Conservation (phyloP, 92 coral and sea anemone genomes). For the Galaxea fascicularis region DNA sequence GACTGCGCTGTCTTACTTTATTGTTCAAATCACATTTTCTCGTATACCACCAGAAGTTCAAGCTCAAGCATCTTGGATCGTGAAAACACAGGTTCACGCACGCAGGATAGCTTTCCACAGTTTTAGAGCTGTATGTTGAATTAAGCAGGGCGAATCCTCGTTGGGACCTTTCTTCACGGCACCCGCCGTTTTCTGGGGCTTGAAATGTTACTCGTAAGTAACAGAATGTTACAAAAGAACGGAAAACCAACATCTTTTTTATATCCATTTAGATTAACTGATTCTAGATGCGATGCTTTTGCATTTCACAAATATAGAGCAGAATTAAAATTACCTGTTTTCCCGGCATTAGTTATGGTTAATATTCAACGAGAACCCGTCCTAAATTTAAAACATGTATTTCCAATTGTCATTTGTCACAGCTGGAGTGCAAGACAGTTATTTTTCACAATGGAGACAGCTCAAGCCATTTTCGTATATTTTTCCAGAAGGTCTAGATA, state of each 20-base stretch:
- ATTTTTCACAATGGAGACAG: too few species aligned
- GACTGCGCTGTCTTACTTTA: conserved; percentile 39
- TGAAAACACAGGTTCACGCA: conserved; percentile 1
- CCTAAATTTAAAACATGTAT: too few species aligned
- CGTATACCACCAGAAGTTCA: conserved; percentile 25
- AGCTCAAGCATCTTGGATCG: conserved; percentile 12
- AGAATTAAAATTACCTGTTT: too few species aligned
- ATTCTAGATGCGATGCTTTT: too few species aligned
- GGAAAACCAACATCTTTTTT: background rate
- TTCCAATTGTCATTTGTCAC: too few species aligned
- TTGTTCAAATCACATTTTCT: conserved; percentile 54
- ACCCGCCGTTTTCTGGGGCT: background rate
- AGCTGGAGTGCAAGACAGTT: too few species aligned
- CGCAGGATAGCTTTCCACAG: background rate
- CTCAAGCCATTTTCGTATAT: too few species aligned
- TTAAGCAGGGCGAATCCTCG: conserved; percentile 21
- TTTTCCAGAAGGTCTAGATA: too few species aligned
- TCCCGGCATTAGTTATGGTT: too few species aligned
- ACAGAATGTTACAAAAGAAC: background rate
- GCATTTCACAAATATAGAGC: too few species aligned
- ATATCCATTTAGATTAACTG: too few species aligned
- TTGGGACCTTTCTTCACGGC: conserved; percentile 6
- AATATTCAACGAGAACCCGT: too few species aligned
- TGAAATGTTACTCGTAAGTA: background rate
- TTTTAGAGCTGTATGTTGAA: background rate